Conservation (phyloP, 2,113 vertebrate species). For the Hippocampus guttulatus region DNA sequence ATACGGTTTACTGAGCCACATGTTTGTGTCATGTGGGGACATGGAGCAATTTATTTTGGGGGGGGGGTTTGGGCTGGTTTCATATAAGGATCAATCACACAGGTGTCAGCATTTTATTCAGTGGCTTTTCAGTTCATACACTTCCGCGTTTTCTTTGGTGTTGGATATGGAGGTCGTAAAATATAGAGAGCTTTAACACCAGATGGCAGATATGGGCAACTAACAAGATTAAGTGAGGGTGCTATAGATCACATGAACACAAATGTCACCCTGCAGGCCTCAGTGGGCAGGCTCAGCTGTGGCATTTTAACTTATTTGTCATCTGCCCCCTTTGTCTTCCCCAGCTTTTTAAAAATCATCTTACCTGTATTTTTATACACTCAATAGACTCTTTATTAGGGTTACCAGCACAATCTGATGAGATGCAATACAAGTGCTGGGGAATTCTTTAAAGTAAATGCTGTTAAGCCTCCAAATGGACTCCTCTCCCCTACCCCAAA, state of each 20-base stretch:
- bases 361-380: background rate
- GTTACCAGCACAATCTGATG: background rate
- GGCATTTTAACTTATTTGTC: conserved; percentile 15
- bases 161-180: background rate
- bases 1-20: background rate
- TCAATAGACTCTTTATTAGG: background rate
- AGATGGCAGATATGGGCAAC: background rate
- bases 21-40: background rate
- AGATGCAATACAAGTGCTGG: background rate
- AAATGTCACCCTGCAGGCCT: background rate
- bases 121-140: background rate
- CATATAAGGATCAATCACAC: background rate
- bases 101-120: background rate
- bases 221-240: background rate
- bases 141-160: background rate
- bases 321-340: background rate
- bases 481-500: background rate
- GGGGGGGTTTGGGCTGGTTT: background rate
- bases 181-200: background rate
- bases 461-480: too few species aligned
- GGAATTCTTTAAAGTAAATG: too few species aligned
- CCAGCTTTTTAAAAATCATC: background rate
- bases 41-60: background rate
- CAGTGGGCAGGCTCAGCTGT: conserved; percentile 14
- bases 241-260: conserved; percentile 3